These are phyloP conservation scores for Nesospiza acunhae DNA, from an alignment of 2,113 vertebrate species.

Conservation along the genomic window DNA sequence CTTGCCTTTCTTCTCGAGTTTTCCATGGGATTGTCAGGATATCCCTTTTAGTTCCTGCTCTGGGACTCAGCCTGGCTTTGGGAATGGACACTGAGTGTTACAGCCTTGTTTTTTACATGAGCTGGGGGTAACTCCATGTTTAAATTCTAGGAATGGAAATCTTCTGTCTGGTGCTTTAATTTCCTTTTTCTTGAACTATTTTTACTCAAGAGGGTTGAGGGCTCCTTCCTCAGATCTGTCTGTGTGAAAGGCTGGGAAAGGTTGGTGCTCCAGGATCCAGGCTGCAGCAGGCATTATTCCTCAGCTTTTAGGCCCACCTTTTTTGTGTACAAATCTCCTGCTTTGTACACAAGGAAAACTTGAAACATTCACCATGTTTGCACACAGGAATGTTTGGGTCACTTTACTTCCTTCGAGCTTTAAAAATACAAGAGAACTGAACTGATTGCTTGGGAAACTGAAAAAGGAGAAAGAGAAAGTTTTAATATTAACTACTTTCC, in stretches of 20 bases:
- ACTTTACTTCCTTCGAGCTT: neutral
- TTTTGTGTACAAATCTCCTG: neutral
- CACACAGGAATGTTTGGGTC: neutral
- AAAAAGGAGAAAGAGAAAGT: neutral
- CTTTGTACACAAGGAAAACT: neutral
- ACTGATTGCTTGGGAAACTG: neutral
- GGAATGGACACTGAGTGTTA: neutral
- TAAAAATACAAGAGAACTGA: neutral
- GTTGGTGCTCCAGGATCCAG: neutral
- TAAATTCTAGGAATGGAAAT: neutral
- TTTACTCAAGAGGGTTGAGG: neutral
- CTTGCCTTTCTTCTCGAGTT: neutral
- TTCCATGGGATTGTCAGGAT: neutral
- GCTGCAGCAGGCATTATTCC: accelerated
- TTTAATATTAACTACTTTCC: neutral
- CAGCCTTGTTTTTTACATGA: accelerated
- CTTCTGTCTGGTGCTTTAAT: neutral
- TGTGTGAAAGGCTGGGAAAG: neutral
- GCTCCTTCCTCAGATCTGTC: neutral
- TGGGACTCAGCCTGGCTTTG: neutral
- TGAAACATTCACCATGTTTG: neutral
- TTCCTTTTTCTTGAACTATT: neutral
- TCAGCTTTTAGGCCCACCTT: neutral
- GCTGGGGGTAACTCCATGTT: neutral
- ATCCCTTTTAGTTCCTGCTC: neutral